Evolutionary conservation across 2,888 invertebrate genomes (phyloP).

Genomic region (Habrosyne pyritoides): DNA sequence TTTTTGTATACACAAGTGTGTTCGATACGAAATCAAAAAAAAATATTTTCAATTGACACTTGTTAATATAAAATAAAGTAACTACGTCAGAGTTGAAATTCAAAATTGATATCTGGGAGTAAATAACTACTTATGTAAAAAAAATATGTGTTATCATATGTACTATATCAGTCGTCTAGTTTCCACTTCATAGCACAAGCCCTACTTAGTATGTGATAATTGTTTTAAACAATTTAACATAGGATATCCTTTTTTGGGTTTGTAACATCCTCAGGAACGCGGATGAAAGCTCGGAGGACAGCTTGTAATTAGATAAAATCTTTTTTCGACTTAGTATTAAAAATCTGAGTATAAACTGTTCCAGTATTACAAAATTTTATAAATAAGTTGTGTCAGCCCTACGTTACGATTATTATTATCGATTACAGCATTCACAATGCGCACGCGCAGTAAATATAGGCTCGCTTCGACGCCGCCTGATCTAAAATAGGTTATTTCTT

Average conservation of each 20-base stretch:
- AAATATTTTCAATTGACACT: background rate
- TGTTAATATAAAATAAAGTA: background rate
- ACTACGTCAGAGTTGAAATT: background rate
- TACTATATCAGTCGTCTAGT: too few relatives aligned
- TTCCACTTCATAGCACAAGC: too few relatives aligned
- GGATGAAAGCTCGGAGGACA: too few relatives aligned
- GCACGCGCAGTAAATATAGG: conserved; percentile 27
- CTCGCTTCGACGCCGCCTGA: conserved; percentile 19
- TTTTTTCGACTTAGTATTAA: background rate
- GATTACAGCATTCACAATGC: conserved; percentile 22
- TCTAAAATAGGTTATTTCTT: background rate
- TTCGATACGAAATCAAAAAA: conserved; percentile 16
- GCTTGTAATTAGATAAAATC: too few relatives aligned
- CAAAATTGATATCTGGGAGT: background rate
- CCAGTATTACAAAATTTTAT: background rate
- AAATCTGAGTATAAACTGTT: too few relatives aligned
- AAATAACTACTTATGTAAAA: too few relatives aligned
- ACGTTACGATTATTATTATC: conserved; percentile 13
- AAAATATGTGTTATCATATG: too few relatives aligned
- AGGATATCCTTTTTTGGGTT: too few relatives aligned
- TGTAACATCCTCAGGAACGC: too few relatives aligned
- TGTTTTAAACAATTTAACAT: too few relatives aligned
- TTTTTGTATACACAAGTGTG: conserved; percentile 10
- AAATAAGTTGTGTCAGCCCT: background rate
- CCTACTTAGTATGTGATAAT: too few relatives aligned